phyloP scores from a whole-genome alignment of 1,140 invertebrate species.

The Dolichoris vasculosae region DNA sequence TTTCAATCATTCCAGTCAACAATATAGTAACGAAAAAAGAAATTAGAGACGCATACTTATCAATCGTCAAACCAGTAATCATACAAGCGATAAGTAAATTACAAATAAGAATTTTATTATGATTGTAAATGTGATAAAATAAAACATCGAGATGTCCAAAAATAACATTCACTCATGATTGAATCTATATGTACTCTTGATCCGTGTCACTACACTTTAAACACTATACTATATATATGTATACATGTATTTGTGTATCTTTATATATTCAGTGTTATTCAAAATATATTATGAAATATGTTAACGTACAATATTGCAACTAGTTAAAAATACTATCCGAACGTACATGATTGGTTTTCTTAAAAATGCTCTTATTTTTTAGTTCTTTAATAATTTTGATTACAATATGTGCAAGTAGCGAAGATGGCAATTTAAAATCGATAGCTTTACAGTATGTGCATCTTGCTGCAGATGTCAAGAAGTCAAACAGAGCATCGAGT shows the following conservation, averaged over 20 bases:
- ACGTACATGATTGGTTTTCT: neutral
- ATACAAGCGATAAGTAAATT: constrained; percentile 6
- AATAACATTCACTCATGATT: constrained; percentile 3
- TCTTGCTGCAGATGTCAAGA: constrained; percentile 16
- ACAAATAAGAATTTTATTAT: neutral
- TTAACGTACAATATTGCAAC: neutral
- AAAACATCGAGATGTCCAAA: constrained; percentile 2
- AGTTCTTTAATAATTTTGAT: constrained; percentile 7
- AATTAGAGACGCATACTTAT: neutral
- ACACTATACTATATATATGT: neutral
- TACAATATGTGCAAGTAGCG: neutral
- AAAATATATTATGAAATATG: constrained; percentile 2
- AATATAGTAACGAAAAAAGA: neutral
- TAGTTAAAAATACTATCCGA: neutral
- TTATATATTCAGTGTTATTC: neutral
- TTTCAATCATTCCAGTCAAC: neutral
- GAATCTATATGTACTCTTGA: neutral
- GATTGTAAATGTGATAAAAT: neutral
- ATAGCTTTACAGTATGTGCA: constrained; percentile 5
- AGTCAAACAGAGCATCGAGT: constrained; percentile 8
- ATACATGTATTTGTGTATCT: neutral
- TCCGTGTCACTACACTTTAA: neutral
- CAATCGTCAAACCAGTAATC: constrained; percentile 19
- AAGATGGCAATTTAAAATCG: neutral
- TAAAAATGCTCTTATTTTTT: constrained; percentile 4